Conservation (phyloP, 2,888 invertebrate genomes). For the Zelleria hepariella region DNA sequence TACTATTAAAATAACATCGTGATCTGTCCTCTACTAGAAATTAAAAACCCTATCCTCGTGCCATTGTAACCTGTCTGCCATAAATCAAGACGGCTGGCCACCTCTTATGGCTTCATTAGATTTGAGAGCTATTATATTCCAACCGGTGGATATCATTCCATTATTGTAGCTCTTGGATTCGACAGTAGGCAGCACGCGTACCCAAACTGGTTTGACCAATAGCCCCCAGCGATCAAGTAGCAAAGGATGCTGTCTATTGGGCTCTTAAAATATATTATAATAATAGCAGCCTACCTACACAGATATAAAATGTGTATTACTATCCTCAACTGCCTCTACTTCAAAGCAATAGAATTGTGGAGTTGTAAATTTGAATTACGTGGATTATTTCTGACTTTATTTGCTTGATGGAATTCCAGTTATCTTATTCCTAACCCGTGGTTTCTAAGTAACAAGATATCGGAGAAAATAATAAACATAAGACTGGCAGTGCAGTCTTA, state of each 20-base stretch:
- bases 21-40: background rate
- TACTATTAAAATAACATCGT: background rate
- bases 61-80: background rate
- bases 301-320: no score
- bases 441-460: background rate
- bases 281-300: no score
- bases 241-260: background rate
- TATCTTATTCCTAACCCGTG: background rate
- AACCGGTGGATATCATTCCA: background rate
- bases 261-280: background rate
- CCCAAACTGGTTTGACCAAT: background rate
- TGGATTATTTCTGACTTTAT: background rate
- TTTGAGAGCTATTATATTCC: background rate
- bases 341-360: background rate
- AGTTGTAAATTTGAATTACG: background rate
- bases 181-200: background rate
- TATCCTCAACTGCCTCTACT: background rate
- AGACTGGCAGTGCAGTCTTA: background rate
- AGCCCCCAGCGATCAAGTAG: conserved; percentile 24
- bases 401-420: background rate
- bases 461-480: background rate
- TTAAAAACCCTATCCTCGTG: background rate
- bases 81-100: background rate
- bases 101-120: conserved; percentile 6
- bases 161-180: background rate